These are phyloP conservation scores for Clytia hemisphaerica DNA, from an alignment of 30 jellyfish, hydroid and myxozoan species.

Conservation along the genomic window DNA sequence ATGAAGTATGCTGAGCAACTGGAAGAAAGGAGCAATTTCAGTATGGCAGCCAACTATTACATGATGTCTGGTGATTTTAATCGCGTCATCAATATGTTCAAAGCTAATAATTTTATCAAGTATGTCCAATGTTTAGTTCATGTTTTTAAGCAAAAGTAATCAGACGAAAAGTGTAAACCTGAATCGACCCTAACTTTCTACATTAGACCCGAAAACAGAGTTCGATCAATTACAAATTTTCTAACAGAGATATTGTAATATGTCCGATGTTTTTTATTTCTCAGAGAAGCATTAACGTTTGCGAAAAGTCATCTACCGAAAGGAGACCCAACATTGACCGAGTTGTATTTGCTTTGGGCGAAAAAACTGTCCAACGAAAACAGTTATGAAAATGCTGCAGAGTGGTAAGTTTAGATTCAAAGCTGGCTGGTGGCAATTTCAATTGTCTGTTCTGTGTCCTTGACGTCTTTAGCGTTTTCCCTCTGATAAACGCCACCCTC, in stretches of 20 bases:
- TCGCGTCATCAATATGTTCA: conserved; percentile 74
- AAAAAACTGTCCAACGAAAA: conserved; percentile 56
- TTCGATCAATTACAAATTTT: no score
- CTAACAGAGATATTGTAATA: no score
- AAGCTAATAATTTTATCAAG: conserved; percentile 62
- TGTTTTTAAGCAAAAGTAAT: not conserved
- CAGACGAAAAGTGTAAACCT: not conserved
- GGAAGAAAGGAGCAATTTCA: conserved; percentile 54
- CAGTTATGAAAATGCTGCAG: conserved; percentile 78
- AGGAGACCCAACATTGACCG: conserved; percentile 48
- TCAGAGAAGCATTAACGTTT: conserved; percentile 80
- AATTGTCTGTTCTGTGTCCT: no score
- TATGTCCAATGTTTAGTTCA: conserved; percentile 7
- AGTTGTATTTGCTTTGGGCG: conserved; percentile 73
- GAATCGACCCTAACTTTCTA: not conserved
- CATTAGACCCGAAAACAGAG: no score
- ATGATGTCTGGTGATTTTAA: conserved; percentile 44
- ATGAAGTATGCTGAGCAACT: conserved; percentile 81
- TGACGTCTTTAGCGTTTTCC: no score
- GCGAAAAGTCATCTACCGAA: conserved; percentile 69
- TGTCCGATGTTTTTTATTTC: not conserved
- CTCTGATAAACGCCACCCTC: not conserved
- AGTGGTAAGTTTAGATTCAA: conserved; percentile 47
- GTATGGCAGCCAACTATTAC: conserved; percentile 65
- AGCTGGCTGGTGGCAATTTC: not conserved